Evolutionary conservation across 2,888 invertebrate species (phyloP).

Genomic region (Leptopterna dolabrata): DNA sequence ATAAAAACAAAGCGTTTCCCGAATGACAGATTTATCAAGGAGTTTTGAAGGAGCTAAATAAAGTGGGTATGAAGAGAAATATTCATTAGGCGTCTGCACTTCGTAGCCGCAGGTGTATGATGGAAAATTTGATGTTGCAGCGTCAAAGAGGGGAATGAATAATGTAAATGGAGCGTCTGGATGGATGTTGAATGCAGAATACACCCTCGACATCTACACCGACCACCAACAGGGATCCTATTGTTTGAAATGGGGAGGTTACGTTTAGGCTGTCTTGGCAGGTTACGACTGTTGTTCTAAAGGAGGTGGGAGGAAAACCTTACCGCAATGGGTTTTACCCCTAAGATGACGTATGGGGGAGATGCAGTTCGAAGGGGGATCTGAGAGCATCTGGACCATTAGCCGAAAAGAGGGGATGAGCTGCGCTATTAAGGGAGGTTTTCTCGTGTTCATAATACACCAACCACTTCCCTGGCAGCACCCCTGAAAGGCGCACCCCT

Average conservation of each 20-base stretch:
- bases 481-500: neutral
- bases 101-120: neutral
- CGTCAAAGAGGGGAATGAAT: slow-evolving; percentile 1
- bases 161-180: neutral
- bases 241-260: neutral
- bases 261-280: neutral
- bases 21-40: neutral
- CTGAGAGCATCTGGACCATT: neutral
- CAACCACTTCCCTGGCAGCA: neutral
- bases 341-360: neutral
- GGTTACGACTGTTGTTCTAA: neutral
- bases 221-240: neutral
- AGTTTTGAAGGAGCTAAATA: neutral
- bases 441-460: neutral
- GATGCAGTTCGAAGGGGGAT: neutral
- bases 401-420: neutral
- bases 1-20: neutral
- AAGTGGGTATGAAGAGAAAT: neutral
- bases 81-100: neutral
- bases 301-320: neutral
- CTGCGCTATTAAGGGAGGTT: neutral
- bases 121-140: neutral
- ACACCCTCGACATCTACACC: neutral
- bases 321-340: neutral
- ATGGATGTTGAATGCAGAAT: neutral